Conservation (phyloP, 2,888 invertebrate genomes). For the Drosophila suboccidentalis region DNA sequence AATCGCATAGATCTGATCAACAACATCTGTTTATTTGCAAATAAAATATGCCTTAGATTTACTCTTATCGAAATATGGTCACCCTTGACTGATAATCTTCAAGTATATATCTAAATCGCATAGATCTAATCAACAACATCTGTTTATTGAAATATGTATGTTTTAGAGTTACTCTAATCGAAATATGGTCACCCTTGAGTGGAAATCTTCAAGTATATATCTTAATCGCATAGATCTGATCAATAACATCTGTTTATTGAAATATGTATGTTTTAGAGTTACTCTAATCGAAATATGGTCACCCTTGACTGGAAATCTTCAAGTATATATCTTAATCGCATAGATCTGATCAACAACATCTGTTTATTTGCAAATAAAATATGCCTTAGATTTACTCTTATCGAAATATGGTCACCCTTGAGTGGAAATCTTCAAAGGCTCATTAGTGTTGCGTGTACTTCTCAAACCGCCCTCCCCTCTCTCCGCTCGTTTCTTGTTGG, state of each 20-base stretch:
- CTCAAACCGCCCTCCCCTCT: conserved; percentile 20
- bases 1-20: background rate
- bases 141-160: too few species aligned
- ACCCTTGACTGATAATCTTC: too few species aligned
- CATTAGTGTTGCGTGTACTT: conserved; percentile 19
- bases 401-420: conserved; percentile 15
- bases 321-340: background rate
- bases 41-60: conserved; percentile 2
- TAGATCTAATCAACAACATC: too few species aligned
- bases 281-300: too few species aligned
- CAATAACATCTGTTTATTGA: too few species aligned
- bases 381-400: background rate
- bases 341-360: background rate
- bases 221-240: too few species aligned
- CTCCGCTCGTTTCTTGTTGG: background rate
- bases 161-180: too few species aligned
- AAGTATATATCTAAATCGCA: too few species aligned
- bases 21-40: too few species aligned
- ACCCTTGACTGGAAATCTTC: too few species aligned
- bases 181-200: too few species aligned
- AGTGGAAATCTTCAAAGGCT: conserved; percentile 5
- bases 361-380: background rate
- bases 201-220: conserved; percentile 4
- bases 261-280: too few species aligned
- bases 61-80: conserved; percentile 1